Evolutionary conservation across 2,888 invertebrate genomes (phyloP), one percentile per base, ranked within the genome.

Genomic region (Oxyscelio sp.): DNA sequence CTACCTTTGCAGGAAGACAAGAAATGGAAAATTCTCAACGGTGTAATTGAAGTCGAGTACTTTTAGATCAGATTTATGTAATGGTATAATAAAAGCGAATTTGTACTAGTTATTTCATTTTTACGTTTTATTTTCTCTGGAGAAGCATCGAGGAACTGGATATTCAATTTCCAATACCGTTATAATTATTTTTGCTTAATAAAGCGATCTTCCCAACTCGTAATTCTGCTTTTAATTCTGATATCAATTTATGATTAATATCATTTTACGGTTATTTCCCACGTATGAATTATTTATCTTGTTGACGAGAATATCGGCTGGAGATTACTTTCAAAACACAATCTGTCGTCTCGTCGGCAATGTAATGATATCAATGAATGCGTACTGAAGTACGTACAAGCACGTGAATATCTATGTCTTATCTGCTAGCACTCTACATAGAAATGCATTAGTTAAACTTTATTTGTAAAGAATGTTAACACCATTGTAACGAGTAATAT

Each of bases 11-110:
- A 17, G 48, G 45, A 34, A 31, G 45, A 58, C 45, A 48, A 58
- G 70, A 22, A 43, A 48, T 31, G 27, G 43, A 22, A 70, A 56
- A 70, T 58, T 58, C 70, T 58, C 58, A 31, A 48, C 31, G 70
- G 70, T 58, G 34, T 58, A 70, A 58, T 70, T 58, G 45, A 58
- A 70, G 48, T 48, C 52, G 52, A 61, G 40, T 22, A 61, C 40
- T 61, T 73, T 73, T 43, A 61, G 27, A 34, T 48, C 24, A 17
- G 52, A 73, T 73, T 73, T 73, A 73, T 73, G 59, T 73, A 73
- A 73, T 50, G 59, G 71, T 38, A 52, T 34, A 73, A 59, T 73
- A 59, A 73, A 73, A 52, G 19, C 19, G 38, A 50, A 73, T 2
- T 73, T 50, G 8, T 17, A 17, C 45, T 73, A 59, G 59, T 73